Percentiles rank a stretch among this genome's conserved stretches.
Conservation (phyloP, 2,113 vertebrate genomes). For the Orycteropus afer region DNA sequence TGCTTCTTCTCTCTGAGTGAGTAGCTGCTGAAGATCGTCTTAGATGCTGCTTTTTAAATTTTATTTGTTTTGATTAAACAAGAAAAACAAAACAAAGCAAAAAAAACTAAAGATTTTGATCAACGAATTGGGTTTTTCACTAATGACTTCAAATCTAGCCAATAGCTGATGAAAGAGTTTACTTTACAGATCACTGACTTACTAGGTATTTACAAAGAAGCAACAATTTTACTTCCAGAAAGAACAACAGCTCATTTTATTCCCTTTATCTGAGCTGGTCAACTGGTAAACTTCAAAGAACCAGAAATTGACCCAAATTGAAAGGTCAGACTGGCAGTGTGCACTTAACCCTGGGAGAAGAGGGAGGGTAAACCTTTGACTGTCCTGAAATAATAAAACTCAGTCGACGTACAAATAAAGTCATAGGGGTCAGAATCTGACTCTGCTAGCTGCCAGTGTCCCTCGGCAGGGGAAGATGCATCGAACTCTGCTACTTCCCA, state of each 20-base stretch:
- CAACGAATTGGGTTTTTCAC: constrained; percentile 8
- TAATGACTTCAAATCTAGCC: constrained; percentile 33
- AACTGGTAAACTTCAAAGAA: not conserved
- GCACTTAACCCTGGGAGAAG: not conserved
- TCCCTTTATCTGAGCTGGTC: not conserved
- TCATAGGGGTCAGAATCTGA: not conserved
- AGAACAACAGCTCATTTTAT: constrained; percentile 18
- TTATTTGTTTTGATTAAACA: not conserved
- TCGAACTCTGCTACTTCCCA: not conserved
- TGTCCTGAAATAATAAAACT: not conserved
- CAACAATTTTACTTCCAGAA: not conserved
- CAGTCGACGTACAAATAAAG: not conserved
- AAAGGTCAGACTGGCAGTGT: constrained; percentile 41
- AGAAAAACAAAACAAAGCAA: not conserved
- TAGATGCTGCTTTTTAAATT: not conserved
- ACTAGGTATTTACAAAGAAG: constrained; percentile 31
- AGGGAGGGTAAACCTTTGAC: constrained; percentile 20
- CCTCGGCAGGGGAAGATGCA: not conserved
- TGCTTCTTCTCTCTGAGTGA: not conserved
- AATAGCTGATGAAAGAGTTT: constrained; percentile 39
- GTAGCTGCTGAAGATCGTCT: not conserved
- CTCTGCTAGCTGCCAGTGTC: not conserved
- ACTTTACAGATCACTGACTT: constrained; percentile 39
- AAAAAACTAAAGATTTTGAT: not conserved
- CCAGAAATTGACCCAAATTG: not conserved